These are phyloP conservation scores for Augochlora pura DNA, from an alignment of 1,140 invertebrate species.

Conservation along the genomic window DNA sequence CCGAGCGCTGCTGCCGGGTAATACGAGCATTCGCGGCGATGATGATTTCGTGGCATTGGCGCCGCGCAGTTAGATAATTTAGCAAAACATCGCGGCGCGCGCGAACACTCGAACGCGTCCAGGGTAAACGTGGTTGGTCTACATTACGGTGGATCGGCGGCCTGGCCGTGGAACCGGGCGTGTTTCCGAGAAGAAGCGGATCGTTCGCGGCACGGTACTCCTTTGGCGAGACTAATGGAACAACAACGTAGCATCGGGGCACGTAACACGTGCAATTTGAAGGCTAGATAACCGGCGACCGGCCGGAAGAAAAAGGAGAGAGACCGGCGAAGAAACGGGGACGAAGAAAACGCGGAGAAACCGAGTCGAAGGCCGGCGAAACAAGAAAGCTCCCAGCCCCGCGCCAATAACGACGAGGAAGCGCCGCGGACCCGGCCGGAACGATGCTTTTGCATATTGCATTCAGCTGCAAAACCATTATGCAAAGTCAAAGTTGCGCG, in stretches of 20 bases:
- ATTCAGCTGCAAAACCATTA: slow-evolving; percentile 54
- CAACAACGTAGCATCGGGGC: slow-evolving; percentile 9
- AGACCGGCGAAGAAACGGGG: not conserved
- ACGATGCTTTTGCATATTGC: slow-evolving; percentile 31
- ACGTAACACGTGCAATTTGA: slow-evolving; percentile 40
- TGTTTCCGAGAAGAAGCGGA: slow-evolving; percentile 29
- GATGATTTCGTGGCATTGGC: slow-evolving; percentile 11
- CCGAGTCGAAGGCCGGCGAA: not conserved
- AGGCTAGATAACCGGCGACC: slow-evolving; percentile 22
- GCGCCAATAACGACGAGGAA: slow-evolving; percentile 28
- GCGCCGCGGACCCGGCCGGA: not conserved
- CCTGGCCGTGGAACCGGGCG: not conserved
- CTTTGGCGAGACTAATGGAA: no score
- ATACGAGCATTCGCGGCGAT: not conserved
- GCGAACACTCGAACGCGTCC: not conserved
- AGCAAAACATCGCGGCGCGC: slow-evolving; percentile 24
- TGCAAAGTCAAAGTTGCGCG: slow-evolving; percentile 58
- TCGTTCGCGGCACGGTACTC: slow-evolving; percentile 24
- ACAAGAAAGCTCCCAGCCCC: not conserved
- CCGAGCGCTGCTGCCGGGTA: slow-evolving; percentile 1
- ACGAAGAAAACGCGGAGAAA: slow-evolving; percentile 8
- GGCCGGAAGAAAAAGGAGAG: not conserved
- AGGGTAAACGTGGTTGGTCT: slow-evolving; percentile 38
- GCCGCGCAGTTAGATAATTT: slow-evolving; percentile 18
- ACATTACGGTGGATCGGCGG: slow-evolving; percentile 25